Evolutionary conservation across 2,113 vertebrate genomes (phyloP).

Genomic region (Nycticryphes semicollaris): DNA sequence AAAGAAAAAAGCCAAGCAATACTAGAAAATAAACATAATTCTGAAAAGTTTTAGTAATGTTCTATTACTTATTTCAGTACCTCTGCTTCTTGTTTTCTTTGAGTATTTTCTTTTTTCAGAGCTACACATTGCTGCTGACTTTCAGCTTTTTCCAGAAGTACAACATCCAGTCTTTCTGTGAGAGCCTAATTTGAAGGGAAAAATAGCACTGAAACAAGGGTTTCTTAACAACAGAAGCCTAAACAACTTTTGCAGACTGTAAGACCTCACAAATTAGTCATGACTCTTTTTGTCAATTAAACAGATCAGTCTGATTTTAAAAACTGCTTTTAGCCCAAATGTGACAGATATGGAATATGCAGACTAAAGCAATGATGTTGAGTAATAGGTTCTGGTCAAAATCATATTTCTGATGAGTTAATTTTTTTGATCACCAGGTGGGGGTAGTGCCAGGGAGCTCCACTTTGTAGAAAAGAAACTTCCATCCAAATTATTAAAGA

Average conservation of each 20-base stretch:
- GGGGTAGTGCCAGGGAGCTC: neutral
- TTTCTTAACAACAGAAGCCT: neutral
- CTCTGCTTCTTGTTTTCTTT: constrained; percentile 82
- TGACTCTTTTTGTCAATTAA: neutral
- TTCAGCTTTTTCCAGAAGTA: constrained; percentile 95
- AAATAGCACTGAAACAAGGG: neutral
- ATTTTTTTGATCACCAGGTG: neutral
- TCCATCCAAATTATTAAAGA: neutral
- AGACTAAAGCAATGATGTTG: neutral
- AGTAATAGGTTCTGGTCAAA: neutral
- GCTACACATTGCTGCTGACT: constrained; percentile 84
- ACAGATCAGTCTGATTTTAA: neutral
- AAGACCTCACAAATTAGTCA: neutral
- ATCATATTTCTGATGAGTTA: neutral
- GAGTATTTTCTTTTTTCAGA: constrained; percentile 84
- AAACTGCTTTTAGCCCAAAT: neutral
- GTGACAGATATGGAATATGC: neutral
- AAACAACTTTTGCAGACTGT: neutral
- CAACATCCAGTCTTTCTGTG: constrained; percentile 84
- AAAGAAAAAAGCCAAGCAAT: neutral
- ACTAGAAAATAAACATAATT: neutral
- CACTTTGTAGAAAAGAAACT: neutral
- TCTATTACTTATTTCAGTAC: constrained; percentile 60
- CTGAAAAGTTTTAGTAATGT: neutral
- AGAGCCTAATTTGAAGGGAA: constrained; percentile 81